phyloP scores from a whole-genome alignment of 1,140 invertebrate genomes.

The Aphis gossypii region DNA sequence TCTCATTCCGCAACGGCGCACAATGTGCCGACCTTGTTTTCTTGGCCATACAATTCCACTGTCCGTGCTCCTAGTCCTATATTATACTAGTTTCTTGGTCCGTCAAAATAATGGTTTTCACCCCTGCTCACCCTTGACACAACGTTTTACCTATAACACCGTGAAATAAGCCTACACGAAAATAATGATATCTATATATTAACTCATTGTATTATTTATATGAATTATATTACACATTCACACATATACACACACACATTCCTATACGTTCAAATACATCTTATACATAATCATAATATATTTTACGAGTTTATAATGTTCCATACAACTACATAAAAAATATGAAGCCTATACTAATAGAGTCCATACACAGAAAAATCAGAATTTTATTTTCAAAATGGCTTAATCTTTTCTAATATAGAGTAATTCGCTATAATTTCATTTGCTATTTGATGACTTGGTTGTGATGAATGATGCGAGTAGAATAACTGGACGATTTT shows the following conservation, averaged over 20 bases:
- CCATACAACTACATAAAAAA: neutral
- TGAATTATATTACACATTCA: neutral
- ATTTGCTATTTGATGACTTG: neutral
- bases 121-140: too few species aligned
- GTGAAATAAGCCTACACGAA: neutral
- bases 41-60: neutral
- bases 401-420: neutral
- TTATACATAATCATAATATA: neutral
- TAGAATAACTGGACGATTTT: neutral
- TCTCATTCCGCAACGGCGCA: conserved; percentile 41
- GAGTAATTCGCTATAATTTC: neutral
- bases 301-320: neutral
- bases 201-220: neutral
- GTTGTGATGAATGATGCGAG: neutral
- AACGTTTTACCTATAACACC: neutral
- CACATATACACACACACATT: neutral
- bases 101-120: neutral
- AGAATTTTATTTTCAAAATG: neutral
- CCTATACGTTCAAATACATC: neutral
- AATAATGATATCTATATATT: neutral
- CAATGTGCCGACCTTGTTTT: conserved; percentile 24
- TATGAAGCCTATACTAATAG: neutral
- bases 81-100: neutral
- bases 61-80: too few species aligned
- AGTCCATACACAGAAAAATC: neutral